phyloP scores from a whole-genome alignment of 2,888 invertebrate species.

The Serripes groenlandicus region DNA sequence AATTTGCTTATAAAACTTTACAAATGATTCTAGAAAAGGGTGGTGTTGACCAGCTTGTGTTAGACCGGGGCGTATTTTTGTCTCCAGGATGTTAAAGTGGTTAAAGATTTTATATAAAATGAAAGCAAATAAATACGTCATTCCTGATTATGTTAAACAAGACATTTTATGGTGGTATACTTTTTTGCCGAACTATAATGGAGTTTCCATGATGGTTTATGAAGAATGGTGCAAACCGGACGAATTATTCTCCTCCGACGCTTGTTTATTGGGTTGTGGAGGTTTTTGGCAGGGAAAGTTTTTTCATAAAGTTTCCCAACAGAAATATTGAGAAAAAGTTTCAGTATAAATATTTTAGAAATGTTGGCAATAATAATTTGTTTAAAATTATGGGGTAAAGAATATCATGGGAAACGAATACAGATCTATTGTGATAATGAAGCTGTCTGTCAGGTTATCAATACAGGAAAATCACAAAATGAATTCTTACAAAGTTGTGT shows the following conservation, averaged over 20 bases:
- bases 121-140: not conserved
- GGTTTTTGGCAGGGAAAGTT: not conserved
- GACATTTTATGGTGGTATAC: not conserved
- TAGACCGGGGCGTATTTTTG: not conserved
- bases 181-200: not conserved
- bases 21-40: not conserved
- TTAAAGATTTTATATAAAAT: not conserved
- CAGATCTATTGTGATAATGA: not conserved
- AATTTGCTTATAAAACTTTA: not conserved
- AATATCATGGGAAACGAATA: not conserved
- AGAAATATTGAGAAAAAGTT: too few relatives aligned
- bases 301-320: not conserved
- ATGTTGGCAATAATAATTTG: not conserved
- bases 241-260: not conserved
- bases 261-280: not conserved
- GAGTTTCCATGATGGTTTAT: not conserved
- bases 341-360: too few relatives aligned
- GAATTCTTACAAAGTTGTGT: conserved; percentile 21
- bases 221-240: not conserved
- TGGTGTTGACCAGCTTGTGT: not conserved
- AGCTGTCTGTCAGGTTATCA: not conserved
- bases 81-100: not conserved
- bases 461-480: conserved; percentile 2
- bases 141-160: not conserved
- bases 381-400: not conserved